Percentiles rank a stretch among this genome's conserved stretches.
Evolutionary conservation across 1,140 invertebrate species (phyloP).

Genomic region (Drosophila novamexicana): DNA sequence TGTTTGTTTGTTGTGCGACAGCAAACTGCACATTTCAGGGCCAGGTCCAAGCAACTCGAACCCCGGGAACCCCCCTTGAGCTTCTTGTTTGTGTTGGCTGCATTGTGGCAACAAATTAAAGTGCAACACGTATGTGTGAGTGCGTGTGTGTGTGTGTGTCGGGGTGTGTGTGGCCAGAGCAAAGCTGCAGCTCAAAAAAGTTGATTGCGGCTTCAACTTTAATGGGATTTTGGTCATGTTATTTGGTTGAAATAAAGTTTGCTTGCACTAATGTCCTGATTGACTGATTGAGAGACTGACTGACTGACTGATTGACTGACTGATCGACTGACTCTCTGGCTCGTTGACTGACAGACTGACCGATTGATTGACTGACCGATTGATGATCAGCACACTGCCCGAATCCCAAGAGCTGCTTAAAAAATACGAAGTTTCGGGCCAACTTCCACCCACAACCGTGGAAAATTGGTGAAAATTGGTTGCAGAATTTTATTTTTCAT

Average conservation of each 20-base stretch:
- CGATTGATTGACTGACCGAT: too few species aligned
- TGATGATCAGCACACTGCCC: too few species aligned
- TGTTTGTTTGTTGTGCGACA: constrained; percentile 33
- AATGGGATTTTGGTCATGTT: background rate
- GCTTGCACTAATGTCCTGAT: too few species aligned
- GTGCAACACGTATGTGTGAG: constrained; percentile 20
- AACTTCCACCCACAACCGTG: too few species aligned
- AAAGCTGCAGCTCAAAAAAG: background rate
- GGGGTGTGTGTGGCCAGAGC: background rate
- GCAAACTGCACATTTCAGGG: constrained; percentile 43
- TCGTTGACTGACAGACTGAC: too few species aligned
- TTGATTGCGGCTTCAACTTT: background rate
- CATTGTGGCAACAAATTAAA: constrained; percentile 47
- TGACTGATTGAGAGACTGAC: too few species aligned
- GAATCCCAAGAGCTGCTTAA: too few species aligned
- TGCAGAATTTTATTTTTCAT: too few species aligned
- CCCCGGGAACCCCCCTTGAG: background rate
- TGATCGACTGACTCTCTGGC: too few species aligned
- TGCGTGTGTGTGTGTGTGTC: background rate
- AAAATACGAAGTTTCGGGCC: too few species aligned
- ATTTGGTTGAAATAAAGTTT: background rate
- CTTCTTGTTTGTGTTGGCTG: constrained; percentile 16
- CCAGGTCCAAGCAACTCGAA: constrained; percentile 16
- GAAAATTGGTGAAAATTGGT: too few species aligned
- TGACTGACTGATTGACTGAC: too few species aligned